phyloP scores from a whole-genome alignment of 1,140 invertebrate species.

The Drosophila nigromelanica region DNA sequence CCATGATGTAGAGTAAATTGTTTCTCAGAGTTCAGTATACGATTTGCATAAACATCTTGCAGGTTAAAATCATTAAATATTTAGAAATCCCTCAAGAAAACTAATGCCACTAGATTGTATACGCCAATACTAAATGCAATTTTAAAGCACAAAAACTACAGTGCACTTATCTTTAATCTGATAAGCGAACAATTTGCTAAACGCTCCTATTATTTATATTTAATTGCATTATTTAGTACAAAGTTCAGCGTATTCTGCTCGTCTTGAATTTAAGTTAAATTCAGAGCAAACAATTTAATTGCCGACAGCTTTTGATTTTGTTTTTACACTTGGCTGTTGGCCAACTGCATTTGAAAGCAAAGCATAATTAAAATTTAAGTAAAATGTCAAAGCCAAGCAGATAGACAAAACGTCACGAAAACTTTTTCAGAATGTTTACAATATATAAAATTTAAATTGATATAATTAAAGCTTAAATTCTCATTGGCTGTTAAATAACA shows the following conservation, averaged over 20 bases:
- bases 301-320: conserved; percentile 1
- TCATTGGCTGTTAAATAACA: background rate
- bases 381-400: conserved; percentile 7
- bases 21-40: too few relatives aligned
- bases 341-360: conserved; percentile 13
- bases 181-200: conserved; percentile 9
- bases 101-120: too few relatives aligned
- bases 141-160: background rate
- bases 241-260: conserved; percentile 4
- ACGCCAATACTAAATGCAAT: too few relatives aligned
- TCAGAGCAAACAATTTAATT: conserved; percentile 1
- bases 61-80: too few relatives aligned
- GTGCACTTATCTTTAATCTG: conserved; percentile 8
- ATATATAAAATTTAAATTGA: background rate
- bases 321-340: conserved; percentile 15
- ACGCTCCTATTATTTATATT: conserved; percentile 1
- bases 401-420: background rate
- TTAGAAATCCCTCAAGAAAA: too few relatives aligned
- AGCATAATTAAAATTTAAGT: conserved; percentile 15
- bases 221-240: background rate
- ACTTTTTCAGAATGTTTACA: background rate
- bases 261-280: conserved; percentile 5
- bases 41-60: too few relatives aligned
- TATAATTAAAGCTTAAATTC: background rate
- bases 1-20: too few relatives aligned